Evolutionary conservation across 2,888 invertebrate species (phyloP).

Genomic region (Chymomyza caudatula): DNA sequence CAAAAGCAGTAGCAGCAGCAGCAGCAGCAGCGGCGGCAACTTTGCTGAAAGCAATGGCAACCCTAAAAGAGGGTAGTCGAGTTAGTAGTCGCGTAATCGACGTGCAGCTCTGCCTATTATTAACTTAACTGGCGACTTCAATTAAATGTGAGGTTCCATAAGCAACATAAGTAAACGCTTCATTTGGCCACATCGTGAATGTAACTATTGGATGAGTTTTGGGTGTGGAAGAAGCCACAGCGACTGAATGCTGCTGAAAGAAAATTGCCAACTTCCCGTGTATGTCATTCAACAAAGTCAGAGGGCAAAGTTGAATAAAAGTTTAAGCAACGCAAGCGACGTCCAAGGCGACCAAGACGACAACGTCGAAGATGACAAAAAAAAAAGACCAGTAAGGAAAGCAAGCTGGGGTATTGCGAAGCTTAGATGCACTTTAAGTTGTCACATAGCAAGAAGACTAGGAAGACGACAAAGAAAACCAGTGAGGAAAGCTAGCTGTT

Average conservation of each 20-base stretch:
- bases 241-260: conserved; percentile 7
- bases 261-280: conserved; percentile 11
- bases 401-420: neutral
- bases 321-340: conserved; percentile 45
- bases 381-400: neutral
- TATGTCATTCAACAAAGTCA: conserved; percentile 56
- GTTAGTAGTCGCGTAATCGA: conserved; percentile 8
- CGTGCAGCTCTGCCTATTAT: conserved; percentile 15
- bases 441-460: neutral
- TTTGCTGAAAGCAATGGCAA: neutral
- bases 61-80: neutral
- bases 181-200: neutral
- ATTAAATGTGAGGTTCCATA: conserved; percentile 61
- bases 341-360: neutral
- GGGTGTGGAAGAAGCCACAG: neutral
- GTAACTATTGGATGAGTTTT: neutral
- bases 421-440: neutral
- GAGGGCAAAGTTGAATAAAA: conserved; percentile 74
- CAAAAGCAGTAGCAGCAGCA: neutral
- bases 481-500: too few species aligned
- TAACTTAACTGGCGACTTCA: conserved; percentile 76
- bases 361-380: neutral
- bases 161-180: conserved; percentile 1
- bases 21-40: conserved; percentile 7
- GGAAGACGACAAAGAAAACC: too few species aligned